Percentiles rank a stretch among this genome's conserved stretches.
Conservation (phyloP, 1,140 invertebrate genomes). For the Danaus melanippus region DNA sequence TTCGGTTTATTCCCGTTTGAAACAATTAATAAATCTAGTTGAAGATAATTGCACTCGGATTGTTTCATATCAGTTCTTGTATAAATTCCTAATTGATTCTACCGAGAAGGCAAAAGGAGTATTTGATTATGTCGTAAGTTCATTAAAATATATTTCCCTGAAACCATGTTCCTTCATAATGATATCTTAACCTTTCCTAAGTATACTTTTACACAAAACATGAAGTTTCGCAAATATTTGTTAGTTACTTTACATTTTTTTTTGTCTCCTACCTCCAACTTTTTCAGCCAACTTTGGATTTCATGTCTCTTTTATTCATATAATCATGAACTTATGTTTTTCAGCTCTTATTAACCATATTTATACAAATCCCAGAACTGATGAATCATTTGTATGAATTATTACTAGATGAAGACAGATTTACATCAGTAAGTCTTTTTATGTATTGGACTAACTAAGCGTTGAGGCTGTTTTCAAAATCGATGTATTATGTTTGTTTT, state of each 20-base stretch:
- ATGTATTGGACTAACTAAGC: no score
- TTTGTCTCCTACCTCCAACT: no score
- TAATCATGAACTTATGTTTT: neutral
- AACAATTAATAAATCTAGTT: no score
- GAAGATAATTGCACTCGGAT: neutral
- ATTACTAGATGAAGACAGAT: neutral
- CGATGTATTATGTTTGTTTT: neutral
- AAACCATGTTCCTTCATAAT: no score
- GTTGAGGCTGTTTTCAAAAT: no score
- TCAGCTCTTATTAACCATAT: neutral
- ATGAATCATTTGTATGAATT: neutral
- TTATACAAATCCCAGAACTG: constrained; percentile 7
- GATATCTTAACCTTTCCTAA: no score
- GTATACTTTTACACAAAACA: no score
- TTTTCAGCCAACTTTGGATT: no score
- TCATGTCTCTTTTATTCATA: no score
- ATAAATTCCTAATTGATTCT: neutral
- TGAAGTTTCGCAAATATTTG: no score
- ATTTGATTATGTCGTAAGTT: constrained; percentile 4
- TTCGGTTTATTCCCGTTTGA: constrained; percentile 1
- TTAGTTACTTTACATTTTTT: no score
- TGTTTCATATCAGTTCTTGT: constrained; percentile 1
- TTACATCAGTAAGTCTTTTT: neutral
- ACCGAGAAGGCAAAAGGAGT: constrained; percentile 3
- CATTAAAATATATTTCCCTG: neutral